A percentile compares a stretch with the other conserved stretches of the same genome.
phyloP scores from a whole-genome alignment of 23 tunicate species.

The Phallusia fumigata region DNA sequence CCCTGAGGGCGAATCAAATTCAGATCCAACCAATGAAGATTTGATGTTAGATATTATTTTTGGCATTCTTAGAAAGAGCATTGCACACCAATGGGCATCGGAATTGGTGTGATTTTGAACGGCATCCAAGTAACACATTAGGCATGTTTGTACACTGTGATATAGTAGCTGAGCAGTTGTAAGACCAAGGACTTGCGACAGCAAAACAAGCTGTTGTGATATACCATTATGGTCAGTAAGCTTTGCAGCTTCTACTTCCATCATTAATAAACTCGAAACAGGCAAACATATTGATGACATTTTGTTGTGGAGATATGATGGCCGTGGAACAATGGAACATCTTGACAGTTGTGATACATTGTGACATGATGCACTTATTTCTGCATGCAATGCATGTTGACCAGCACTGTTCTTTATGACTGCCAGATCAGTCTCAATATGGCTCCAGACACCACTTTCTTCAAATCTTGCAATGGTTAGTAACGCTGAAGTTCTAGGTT shows the following conservation, averaged over 20 bases:
- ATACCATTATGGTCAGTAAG: conserved; percentile 54
- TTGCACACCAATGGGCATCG: conserved; percentile 65
- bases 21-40: conserved; percentile 14
- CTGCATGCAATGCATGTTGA: conserved; percentile 48
- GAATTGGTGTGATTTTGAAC: background rate
- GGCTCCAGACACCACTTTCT: conserved; percentile 90
- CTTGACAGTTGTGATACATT: conserved; percentile 80
- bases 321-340: conserved; percentile 28
- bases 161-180: conserved; percentile 31
- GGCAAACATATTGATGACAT: conserved; percentile 19
- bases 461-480: conserved; percentile 88
- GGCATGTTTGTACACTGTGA: conserved; percentile 52
- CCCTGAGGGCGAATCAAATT: conserved; percentile 12
- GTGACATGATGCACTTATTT: conserved; percentile 68
- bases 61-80: conserved; percentile 58
- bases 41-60: conserved; percentile 35
- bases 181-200: conserved; percentile 65
- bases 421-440: conserved; percentile 87
- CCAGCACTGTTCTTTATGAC: conserved; percentile 75
- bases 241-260: conserved; percentile 59
- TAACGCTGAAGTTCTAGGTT: conserved; percentile 53
- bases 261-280: conserved; percentile 37
- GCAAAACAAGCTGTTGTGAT: conserved; percentile 58
- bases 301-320: conserved; percentile 29
- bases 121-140: conserved; percentile 65